Evolutionary conservation across 2,113 vertebrate species (phyloP), one percentile per base, ranked within the genome.

Genomic region (Cyanoramphus novaezelandiae): DNA sequence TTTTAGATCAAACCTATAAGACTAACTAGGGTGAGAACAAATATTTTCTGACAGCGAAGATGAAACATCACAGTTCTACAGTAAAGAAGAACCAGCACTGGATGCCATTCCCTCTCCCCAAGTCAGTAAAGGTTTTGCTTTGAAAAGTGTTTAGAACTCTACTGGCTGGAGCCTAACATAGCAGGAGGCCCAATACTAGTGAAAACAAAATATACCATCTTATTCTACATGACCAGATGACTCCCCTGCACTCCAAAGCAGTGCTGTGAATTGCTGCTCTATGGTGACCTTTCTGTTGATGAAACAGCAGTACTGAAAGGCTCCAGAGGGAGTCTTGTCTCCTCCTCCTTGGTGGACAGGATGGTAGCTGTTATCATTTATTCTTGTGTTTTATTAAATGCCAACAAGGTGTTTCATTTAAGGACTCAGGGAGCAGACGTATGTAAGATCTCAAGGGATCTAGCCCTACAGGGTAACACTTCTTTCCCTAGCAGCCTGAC

Each of bases 401-500:
- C 37, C 11, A 23, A 82, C 85, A 93, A 92, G 39, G 79, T 83
- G 82, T 60, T 93, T 65, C 88, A 93, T 72, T 92, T 84, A 89
- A 93, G 33, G 49, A 65, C 15, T 6, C 25, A 11, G 50, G 46
- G 12, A 95, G 59, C 52, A 86, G 65, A 79, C 11, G 49, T 21
- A 13, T 28, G 5, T 6, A 79, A 57, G 52, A 67, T 49, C 69
- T 76, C 81, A 3, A 44, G 49, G 67, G 84, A 62, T 69, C 49
- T 33, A 75, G 52, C 65, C 39, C 50, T 41, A 29, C 0, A 68
- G 69, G 24, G 60, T 19, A 84, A 79, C 23, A 18, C 23, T 35
- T 68, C 46, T 81, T 39, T 76, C 55, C 53, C 37, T 64, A 70
- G 19, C 52, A 90, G 62, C 31, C 80, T 76, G 39, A 43, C 60